Base-by-base conservation (phyloP, 2,888 invertebrate genomes). In the Oscheius sp. region DNA sequence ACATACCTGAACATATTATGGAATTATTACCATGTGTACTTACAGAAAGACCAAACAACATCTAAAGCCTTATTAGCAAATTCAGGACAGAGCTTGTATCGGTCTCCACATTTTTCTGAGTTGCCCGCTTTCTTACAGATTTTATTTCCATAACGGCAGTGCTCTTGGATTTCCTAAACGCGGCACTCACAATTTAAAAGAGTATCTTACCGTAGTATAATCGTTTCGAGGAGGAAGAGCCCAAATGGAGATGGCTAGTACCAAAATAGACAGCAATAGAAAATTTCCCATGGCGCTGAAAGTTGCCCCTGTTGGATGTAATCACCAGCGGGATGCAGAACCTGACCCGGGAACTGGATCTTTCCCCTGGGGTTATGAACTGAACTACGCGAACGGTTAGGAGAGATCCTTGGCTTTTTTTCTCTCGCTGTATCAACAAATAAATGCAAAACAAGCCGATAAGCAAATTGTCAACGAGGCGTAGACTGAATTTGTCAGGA, bases 351-450 rank as follows among this genome's bases (percentile, higher is more conserved):
- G 52, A 66, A 66, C 66, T 27, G 52, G 66, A 66, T 66, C 43
- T n/a, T n/a, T n/a, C 61, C 66, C 63, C 45, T 52, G 66, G 66
- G 66, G 52, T 49, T 49, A 49, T 52, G 66, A 66, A 66, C 66
- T 52, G 66, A 66, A 66, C 35, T 66, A 49, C n/a, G 25, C 7
- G 49, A 49, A 49, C 49, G 21, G 3, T 13, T 16, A 49, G 9
- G 23, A 25, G 18, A 56, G 58, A 58, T 58, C 53, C 25, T 23
- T 53, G 53, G 21, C 53, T 53, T 25, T n/a, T n/a, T n/a, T 25
- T 25, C 23, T 12, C n/a, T 16, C n/a, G 12, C 25, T 16, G 53
- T 25, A 53, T 53, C 23, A 25, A 25, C 25, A 53, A 53, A 53
- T 12, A 53, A 25, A 21, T 13, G 53, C 53, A 21, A 25, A 53